phyloP scores from a whole-genome alignment of 2,113 vertebrate species.

The Tricholaema leucomelas region DNA sequence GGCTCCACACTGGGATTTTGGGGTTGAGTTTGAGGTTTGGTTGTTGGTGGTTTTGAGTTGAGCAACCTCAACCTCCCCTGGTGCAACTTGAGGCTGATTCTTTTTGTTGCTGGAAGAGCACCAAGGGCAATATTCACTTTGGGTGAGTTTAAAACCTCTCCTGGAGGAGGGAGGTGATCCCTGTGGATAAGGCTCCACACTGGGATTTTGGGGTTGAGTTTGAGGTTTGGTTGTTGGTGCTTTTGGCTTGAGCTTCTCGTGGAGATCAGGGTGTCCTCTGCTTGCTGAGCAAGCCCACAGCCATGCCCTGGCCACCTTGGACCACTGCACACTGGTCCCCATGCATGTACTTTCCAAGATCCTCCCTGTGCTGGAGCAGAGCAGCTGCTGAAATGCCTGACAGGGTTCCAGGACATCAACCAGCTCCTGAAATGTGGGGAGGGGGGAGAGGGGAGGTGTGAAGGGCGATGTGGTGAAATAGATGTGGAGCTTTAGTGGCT shows the following conservation, averaged over 20 bases:
- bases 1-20: accelerated
- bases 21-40: background rate
- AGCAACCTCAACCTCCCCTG: no score
- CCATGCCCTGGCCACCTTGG: background rate
- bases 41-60: accelerated
- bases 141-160: background rate
- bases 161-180: background rate
- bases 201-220: background rate
- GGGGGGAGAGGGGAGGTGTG: no score
- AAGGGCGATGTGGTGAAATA: background rate
- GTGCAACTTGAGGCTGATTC: no score
- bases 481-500: background rate
- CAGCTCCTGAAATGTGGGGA: no score
- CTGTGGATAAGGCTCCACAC: accelerated
- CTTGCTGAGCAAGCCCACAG: background rate
- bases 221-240: background rate
- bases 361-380: background rate
- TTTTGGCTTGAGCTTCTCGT: accelerated
- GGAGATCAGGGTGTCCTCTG: background rate
- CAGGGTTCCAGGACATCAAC: background rate
- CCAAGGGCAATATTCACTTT: background rate
- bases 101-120: background rate
- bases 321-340: accelerated
- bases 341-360: accelerated
- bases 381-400: background rate